These are phyloP conservation scores for Hydrolagus colliei DNA, from an alignment of 2,797 vertebrate genomes.

Conservation along the genomic window DNA sequence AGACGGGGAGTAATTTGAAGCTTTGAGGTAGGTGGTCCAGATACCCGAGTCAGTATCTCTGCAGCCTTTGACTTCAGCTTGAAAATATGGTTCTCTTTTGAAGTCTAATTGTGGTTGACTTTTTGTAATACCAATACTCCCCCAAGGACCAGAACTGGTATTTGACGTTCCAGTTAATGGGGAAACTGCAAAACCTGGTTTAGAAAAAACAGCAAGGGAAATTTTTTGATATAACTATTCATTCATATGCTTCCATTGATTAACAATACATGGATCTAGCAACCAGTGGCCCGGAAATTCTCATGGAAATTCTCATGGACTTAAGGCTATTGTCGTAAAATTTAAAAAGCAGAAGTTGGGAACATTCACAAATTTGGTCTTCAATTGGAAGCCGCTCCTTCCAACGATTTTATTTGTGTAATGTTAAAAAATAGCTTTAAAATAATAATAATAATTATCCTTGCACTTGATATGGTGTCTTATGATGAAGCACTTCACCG, in stretches of 20 bases:
- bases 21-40: constrained; percentile 15
- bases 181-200: background rate
- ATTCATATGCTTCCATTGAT: background rate
- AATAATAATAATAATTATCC: no score
- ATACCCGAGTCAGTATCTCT: background rate
- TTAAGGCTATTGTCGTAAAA: no score
- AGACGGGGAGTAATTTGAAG: background rate
- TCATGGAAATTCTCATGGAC: no score
- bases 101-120: background rate
- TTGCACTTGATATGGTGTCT: no score
- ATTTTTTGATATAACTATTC: background rate
- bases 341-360: no score
- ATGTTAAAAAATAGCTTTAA: no score
- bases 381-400: no score
- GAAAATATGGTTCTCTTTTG: background rate
- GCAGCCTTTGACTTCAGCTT: background rate
- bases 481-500: no score
- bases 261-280: no score
- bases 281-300: no score
- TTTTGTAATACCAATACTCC: background rate
- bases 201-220: background rate
- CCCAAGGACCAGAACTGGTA: background rate
- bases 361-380: no score
- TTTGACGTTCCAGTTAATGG: background rate
- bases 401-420: no score